Evolutionary conservation across 1,140 invertebrate species (phyloP), one percentile per base, ranked within the genome.

Genomic region (Akabosia matsudoensis): DNA sequence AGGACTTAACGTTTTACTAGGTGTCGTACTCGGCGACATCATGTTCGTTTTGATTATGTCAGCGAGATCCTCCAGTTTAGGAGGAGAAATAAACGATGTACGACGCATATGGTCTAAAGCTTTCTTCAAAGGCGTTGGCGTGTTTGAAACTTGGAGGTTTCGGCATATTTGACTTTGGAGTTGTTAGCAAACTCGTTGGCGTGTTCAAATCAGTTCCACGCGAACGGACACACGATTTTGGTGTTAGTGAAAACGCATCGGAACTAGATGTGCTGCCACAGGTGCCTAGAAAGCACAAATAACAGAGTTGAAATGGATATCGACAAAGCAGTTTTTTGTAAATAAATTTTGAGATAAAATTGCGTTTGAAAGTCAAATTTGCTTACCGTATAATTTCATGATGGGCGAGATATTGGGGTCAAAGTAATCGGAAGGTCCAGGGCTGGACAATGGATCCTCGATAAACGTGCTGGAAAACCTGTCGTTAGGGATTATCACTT

Each of bases 51-150:
- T 72, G 10, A 79, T 73, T n/a, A 81, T 81, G 61, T 79, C 78
- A 4, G 76, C 79, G 33, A 81, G 61, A 52, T 79, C 78, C 64
- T 81, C 78, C 14, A 79, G 26, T 52, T 78, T 78, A 0, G 74
- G 70, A 1, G 78, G 78, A 33, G 75, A 76, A 1, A 75, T 64
- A 52, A 79, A 76, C 26, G 54, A 71, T 10, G 67, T 37, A 10
- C 33, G 1, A 52, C 78, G 76, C 10, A 81, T 76, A 4, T 81
- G 74, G 14, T 74, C 76, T 33, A 81, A 77, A 4, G 79, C 77
- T 33, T 76, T 75, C 52, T 79, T 81, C 16, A 81, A 26, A 7
- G 80, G 77, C 10, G 77, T 76, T n/a, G 77, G 79, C 1, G 79
- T 80, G 3, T 70, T 28, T 24, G 16, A 1, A 30, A 33, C 54